Base-by-base conservation (phyloP, 2,888 invertebrate genomes). In the Schizaphis graminum region DNA sequence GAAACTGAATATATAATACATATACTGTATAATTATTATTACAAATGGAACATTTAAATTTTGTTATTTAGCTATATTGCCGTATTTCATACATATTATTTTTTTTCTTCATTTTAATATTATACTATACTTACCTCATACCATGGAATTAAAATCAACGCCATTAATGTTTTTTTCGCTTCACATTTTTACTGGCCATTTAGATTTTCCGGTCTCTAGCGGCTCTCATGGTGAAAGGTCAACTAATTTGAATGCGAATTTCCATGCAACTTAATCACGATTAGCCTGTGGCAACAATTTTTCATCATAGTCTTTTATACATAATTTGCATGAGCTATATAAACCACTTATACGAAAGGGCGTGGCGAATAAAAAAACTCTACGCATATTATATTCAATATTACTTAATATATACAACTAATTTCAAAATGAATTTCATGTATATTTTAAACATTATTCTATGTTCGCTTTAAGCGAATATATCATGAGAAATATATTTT, bases 21-120 rank as follows among this genome's bases (percentile, higher is more conserved):
- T 90, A 90, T 53, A 67, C 84, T 44, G 85, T 94, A 85, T 94
- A 90, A 94, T 94, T 90, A 94, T 91, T 90, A 61, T 94, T 67
- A 94, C 93, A 89, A 94, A 94, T 61, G 93, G 47, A 86, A 90
- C 90, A 94, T 94, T 94, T 90, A 85, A 89, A 94, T 94, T 94
- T 90, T 85, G 93, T 56, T 92, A 88, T 88, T 93, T 93, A 90
- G 93, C 77, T 44, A 88, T 44, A 88, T 89, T 90, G 89, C 77
- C n/a, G 90, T 93, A 85, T 61, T 94, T 87, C 41, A 57, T 77
- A 28, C 21, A 35, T 41, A 84, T 77, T 91, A 49, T 88, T 84
- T 91, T 90, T 90, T 56, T 56, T 41, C 61, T 61, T 24, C 3
- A 26, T 57, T 49, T 87, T 91, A 85, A 77, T 88, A 92, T 53